phyloP scores from a whole-genome alignment of 2,113 vertebrate genomes.

The Chionomys nivalis region DNA sequence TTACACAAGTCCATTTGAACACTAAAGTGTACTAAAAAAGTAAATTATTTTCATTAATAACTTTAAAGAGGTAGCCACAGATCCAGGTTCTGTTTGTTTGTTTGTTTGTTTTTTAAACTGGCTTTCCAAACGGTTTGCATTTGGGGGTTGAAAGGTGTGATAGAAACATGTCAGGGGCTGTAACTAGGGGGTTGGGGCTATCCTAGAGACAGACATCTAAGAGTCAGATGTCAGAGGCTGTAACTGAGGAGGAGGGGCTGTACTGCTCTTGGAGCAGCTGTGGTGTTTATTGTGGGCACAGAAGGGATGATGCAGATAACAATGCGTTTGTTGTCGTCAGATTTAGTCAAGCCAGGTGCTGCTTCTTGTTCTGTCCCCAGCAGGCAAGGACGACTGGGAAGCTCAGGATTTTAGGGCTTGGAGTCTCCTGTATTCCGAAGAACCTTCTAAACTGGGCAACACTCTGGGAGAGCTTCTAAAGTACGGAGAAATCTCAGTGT shows the following conservation, averaged over 20 bases:
- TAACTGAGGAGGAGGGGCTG: too few relatives aligned
- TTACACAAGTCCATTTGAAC: slow-evolving; percentile 25
- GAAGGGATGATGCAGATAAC: not conserved
- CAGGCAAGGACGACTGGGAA: not conserved
- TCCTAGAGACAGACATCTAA: not conserved
- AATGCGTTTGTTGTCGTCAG: not conserved
- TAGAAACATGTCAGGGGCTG: not conserved
- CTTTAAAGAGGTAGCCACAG: slow-evolving; percentile 46
- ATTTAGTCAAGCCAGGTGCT: not conserved
- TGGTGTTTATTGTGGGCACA: not conserved
- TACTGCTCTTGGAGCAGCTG: too few relatives aligned
- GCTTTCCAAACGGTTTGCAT: not conserved
- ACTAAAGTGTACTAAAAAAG: slow-evolving; percentile 42
- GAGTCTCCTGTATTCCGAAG: not conserved
- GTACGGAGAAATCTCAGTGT: not conserved
- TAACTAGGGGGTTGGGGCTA: not conserved
- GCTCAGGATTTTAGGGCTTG: not conserved
- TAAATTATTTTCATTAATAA: slow-evolving; percentile 3
- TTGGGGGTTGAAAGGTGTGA: not conserved
- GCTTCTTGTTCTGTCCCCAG: not conserved
- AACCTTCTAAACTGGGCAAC: not conserved
- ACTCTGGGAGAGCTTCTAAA: not conserved
- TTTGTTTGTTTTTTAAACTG: not conserved
- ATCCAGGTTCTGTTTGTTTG: not conserved
- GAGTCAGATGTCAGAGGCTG: not conserved